Conservation (phyloP, 2,113 vertebrate genomes). For the Brevimyrus niger region DNA sequence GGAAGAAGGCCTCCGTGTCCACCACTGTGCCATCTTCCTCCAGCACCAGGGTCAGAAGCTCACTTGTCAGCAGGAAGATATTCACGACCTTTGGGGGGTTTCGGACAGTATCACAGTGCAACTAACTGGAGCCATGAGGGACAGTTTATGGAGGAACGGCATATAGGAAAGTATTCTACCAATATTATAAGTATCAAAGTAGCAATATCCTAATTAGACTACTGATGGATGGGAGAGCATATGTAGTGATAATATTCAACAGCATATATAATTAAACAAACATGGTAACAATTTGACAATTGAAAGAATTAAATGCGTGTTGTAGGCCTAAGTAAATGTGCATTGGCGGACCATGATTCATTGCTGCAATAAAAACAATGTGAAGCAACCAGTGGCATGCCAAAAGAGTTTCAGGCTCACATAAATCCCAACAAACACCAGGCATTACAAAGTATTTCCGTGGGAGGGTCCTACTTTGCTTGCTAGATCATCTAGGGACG, state of each 20-base stretch:
- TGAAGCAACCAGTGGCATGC: not conserved
- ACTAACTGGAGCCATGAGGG: not conserved
- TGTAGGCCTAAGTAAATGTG: not conserved
- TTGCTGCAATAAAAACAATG: not conserved
- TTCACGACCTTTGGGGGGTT: conserved; percentile 53
- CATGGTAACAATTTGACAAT: not conserved
- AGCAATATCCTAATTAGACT: not conserved
- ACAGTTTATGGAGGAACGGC: not conserved
- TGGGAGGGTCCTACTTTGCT: conserved; percentile 57
- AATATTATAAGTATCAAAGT: not conserved
- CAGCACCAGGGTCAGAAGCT: conserved; percentile 67
- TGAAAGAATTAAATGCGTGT: not conserved
- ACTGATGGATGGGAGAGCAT: not conserved
- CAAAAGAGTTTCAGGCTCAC: not conserved
- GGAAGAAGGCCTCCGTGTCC: conserved; percentile 77
- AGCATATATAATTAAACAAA: not conserved
- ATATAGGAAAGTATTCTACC: not conserved
- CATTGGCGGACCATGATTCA: not conserved
- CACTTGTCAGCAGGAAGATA: conserved; percentile 57
- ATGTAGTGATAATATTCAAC: not conserved
- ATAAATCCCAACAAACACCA: not conserved
- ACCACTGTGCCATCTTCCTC: conserved; percentile 81
- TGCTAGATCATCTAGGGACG: conserved; percentile 65
- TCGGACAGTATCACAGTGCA: not conserved
- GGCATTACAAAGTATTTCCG: not conserved